A percentile compares a stretch with the other conserved stretches of the same genome.
Conservation (phyloP, 2,113 vertebrate species). For the Meleagris gallopavo region DNA sequence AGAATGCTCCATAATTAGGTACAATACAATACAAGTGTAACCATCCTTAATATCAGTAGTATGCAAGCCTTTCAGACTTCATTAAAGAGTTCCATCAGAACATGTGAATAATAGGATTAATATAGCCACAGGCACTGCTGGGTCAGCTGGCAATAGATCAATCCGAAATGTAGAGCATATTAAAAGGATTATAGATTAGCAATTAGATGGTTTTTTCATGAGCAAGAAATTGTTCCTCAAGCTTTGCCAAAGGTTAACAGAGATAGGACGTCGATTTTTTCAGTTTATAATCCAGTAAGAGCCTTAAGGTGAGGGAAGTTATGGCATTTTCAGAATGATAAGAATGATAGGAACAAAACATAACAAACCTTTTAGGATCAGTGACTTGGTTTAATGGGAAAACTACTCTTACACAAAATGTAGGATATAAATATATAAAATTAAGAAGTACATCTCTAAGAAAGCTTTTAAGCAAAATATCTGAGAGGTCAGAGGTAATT, state of each 20-base stretch:
- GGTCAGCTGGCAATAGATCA: conserved; percentile 92
- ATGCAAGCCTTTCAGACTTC: conserved; percentile 75
- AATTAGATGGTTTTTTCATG: conserved; percentile 93
- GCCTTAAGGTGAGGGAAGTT: conserved; percentile 54
- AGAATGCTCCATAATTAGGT: conserved; percentile 71
- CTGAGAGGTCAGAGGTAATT: neutral
- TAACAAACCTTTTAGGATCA: conserved; percentile 26
- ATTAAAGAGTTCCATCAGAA: conserved; percentile 80
- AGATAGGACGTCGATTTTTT: conserved; percentile 77
- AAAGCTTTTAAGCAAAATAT: neutral
- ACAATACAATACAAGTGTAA: conserved; percentile 64
- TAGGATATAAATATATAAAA: neutral
- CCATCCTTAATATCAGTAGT: conserved; percentile 75
- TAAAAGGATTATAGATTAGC: conserved; percentile 99
- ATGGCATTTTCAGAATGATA: conserved; percentile 60
- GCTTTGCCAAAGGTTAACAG: conserved; percentile 83
- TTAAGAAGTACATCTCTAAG: neutral
- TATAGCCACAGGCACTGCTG: conserved; percentile 85
- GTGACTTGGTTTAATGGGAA: conserved; percentile 16
- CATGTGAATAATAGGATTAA: conserved; percentile 94
- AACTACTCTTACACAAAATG: neutral
- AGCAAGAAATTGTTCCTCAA: conserved; percentile 80
- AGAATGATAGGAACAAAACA: conserved; percentile 42
- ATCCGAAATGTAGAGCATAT: conserved; percentile 87
- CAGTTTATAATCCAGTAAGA: conserved; percentile 77